phyloP scores from a whole-genome alignment of 2,113 vertebrate species.

The Forbesichthys papilliferus region DNA sequence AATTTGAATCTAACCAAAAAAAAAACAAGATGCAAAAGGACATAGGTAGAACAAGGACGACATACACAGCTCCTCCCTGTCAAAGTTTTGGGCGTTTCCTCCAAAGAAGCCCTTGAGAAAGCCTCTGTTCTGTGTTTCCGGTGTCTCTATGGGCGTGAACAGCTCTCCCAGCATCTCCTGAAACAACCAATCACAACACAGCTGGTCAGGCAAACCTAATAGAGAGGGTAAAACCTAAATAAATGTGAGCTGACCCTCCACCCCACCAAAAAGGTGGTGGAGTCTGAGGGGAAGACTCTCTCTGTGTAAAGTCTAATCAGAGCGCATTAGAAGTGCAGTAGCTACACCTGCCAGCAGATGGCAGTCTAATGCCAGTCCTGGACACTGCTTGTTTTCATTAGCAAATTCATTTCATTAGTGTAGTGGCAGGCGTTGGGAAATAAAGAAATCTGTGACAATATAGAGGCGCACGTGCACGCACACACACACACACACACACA shows the following conservation, averaged over 20 bases:
- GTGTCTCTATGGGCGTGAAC: slow-evolving; percentile 94
- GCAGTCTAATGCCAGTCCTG: slow-evolving; percentile 41
- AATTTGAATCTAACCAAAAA: too few species aligned
- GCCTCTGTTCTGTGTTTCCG: slow-evolving; percentile 96
- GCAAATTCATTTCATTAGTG: too few species aligned
- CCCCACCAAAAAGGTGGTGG: too few species aligned
- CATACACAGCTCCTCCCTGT: slow-evolving; percentile 97
- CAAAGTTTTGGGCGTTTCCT: slow-evolving; percentile 90
- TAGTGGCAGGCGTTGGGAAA: background rate
- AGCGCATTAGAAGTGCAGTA: background rate
- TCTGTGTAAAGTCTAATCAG: background rate
- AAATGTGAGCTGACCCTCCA: too few species aligned
- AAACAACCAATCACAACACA: slow-evolving; percentile 13
- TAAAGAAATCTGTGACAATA: slow-evolving; percentile 10
- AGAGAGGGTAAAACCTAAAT: too few species aligned
- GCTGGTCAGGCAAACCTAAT: too few species aligned
- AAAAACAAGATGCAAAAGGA: too few species aligned
- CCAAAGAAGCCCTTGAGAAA: slow-evolving; percentile 98
- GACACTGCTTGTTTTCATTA: background rate
- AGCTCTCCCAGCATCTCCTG: slow-evolving; percentile 98
- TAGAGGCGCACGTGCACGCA: background rate
- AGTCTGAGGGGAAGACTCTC: too few species aligned
- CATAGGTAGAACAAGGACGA: slow-evolving; percentile 33
- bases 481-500: background rate
- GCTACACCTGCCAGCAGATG: slow-evolving; percentile 49